A percentile compares a stretch with the other conserved stretches of the same genome.
These are phyloP conservation scores for Acarapis woodi DNA, from an alignment of 1,140 invertebrate genomes.

Conservation along the genomic window DNA sequence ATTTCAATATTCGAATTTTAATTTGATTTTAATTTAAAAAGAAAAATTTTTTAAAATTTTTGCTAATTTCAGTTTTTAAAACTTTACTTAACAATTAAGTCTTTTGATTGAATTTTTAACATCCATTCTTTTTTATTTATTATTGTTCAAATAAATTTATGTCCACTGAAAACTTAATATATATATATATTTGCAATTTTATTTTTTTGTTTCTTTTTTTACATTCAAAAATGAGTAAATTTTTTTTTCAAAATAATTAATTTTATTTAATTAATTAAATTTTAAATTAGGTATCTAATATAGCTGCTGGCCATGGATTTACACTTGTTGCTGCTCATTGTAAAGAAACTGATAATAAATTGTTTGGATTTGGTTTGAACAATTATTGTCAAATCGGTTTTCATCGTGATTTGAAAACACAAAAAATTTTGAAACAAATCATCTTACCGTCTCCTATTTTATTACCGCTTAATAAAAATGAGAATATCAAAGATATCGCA, in stretches of 20 bases:
- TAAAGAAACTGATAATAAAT: constrained; percentile 25
- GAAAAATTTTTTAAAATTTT: too few species aligned
- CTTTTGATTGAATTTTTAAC: too few species aligned
- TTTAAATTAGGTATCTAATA: constrained; percentile 30
- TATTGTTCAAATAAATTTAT: too few species aligned
- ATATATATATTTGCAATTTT: too few species aligned
- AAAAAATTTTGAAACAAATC: constrained; percentile 34
- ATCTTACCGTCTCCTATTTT: constrained; percentile 35
- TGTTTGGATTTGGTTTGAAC: constrained; percentile 71
- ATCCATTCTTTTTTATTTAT: too few species aligned
- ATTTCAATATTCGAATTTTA: not conserved
- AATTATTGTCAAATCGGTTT: constrained; percentile 65
- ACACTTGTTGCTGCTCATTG: constrained; percentile 41
- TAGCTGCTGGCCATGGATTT: constrained; percentile 70
- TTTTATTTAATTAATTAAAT: constrained; percentile 2
- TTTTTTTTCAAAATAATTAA: constrained; percentile 3
- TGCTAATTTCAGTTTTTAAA: too few species aligned
- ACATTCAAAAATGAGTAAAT: too few species aligned
- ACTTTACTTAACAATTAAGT: too few species aligned
- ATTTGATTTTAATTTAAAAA: too few species aligned
- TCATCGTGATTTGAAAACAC: constrained; percentile 11
- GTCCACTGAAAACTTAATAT: too few species aligned
- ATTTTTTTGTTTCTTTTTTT: too few species aligned
- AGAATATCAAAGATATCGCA: constrained; percentile 28
- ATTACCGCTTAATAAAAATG: constrained; percentile 29